Base-by-base conservation (phyloP, 2,888 invertebrate genomes). In the Falcaria lacertinaria region DNA sequence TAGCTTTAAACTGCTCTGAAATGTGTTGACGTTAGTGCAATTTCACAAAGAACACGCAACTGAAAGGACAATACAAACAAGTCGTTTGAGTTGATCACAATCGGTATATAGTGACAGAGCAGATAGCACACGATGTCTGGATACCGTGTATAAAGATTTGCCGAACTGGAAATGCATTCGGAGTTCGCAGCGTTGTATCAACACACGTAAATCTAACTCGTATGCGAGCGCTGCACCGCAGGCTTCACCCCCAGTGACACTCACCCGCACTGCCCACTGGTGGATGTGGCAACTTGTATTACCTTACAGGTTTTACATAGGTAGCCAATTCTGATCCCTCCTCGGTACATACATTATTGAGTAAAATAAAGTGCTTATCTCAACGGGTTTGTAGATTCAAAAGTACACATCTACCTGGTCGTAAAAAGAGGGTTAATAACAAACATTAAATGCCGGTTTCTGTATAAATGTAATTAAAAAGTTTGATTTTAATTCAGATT, bases 391-490 rank as follows among this genome's bases (percentile, higher is more conserved):
- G 19, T n/a, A n/a, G n/a, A 3, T 19, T 19, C 19, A 19, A 4
- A 4, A 4, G 19, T 19, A 4, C 19, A 19, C 3, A 19, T 6
- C 19, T 6, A 6, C 4, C 19, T 19, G 3, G 4, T 19, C 19
- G 19, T 19, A 19, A 19, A 28, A 25, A 14, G 14, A 25, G 37
- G 22, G 15, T 16, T 35, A 35, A 37, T 25, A 14, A 22, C 37
- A 22, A 37, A 14, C 37, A 22, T 37, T 37, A 37, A 37, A 19
- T 15, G 15, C n/a, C 15, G 22, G 15, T 22, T 37, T 15, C 37
- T 22, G 14, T 37, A 14, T 14, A 25, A 37, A 37, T 15, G 37
- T 15, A 37, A 37, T 37, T 37, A 37, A 37, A 16, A 37, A 37
- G 25, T 37, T 37, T 19, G 37, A 15, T 22, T 37, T 25, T 37